Evolutionary conservation across 2,888 invertebrate genomes (phyloP), one percentile per base, ranked within the genome.

Genomic region (Bellardia bayeri): DNA sequence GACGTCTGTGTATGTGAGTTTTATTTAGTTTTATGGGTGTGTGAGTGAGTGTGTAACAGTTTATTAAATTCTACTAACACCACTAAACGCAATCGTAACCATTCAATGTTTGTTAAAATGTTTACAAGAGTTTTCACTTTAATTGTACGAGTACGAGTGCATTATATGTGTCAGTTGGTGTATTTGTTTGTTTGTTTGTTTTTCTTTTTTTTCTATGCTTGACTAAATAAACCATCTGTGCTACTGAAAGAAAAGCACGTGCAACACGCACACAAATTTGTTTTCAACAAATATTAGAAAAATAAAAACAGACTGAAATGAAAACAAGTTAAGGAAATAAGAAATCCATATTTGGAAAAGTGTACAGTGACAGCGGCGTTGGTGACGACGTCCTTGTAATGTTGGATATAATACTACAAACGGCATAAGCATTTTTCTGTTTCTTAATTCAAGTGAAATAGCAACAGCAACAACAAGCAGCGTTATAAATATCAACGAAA

Each of bases 301-400:
- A 49, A 75, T 33, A 71, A 54, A 40, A 66, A 64, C 7, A 64
- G 49, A 49, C 14, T 37, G 7, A 61, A 64, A 45, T n/a, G 13
- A 51, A 63, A 63, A 64, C 66, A 54, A 42, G 40, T 51, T 8
- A 61, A 40, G 23, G 23, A 49, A 68, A 33, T n/a, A 66, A 56
- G 68, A 69, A 79, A 79, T 66, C 72, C 66, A 71, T 72, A 83
- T 76, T 71, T 71, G 56, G 40, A 66, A 37, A n/a, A 71, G 16
- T 6, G 5, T 51, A 51, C 13, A 6, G 1, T 1, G 11, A n/a
- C 14, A 13, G n/a, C 51, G 14, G 6, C 6, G n/a, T 13, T 51
- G 4, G 9, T 30, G 13, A 30, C 30, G 30, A 40, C 16, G 81
- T 85, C 81, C 85, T 81, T 76, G 85, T 71, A 71, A 56, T 37